Evolutionary conservation across 1,140 invertebrate species (phyloP).

Genomic region (Uloborus diversus): DNA sequence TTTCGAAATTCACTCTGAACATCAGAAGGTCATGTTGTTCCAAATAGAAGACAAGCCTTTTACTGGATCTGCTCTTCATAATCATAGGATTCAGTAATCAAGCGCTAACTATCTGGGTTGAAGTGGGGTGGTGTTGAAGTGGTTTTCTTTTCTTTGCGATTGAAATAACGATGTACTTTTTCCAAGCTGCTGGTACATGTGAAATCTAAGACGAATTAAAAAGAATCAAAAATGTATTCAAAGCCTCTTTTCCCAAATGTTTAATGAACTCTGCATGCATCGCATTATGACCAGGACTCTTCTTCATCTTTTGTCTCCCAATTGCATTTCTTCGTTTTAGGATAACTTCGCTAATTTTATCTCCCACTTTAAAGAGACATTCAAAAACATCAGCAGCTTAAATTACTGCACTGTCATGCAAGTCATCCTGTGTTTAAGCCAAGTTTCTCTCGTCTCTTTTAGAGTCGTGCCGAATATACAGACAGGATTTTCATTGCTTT

Average conservation of each 20-base stretch:
- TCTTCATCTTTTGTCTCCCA: neutral
- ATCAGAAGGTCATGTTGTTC: neutral
- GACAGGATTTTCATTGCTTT: too few species aligned
- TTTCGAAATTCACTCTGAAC: slow-evolving; percentile 6
- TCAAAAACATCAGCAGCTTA: too few species aligned
- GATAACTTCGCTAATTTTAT: too few species aligned
- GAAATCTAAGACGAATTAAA: neutral
- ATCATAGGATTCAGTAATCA: too few species aligned
- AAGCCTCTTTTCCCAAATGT: neutral
- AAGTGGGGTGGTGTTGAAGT: neutral
- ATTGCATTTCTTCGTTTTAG: neutral
- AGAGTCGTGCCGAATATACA: too few species aligned
- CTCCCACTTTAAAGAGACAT: too few species aligned
- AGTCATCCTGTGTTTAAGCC: too few species aligned
- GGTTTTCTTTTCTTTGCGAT: too few species aligned
- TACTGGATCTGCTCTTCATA: slow-evolving; percentile 6
- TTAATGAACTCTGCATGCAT: neutral
- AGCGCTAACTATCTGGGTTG: too few species aligned
- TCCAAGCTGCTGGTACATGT: neutral
- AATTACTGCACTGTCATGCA: too few species aligned
- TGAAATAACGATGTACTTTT: neutral
- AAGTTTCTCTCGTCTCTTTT: too few species aligned
- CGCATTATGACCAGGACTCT: neutral
- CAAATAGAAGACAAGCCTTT: slow-evolving; percentile 1
- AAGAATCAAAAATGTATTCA: neutral